phyloP scores from a whole-genome alignment of 2,888 invertebrate species.

The Macrosoma leucophasiata region DNA sequence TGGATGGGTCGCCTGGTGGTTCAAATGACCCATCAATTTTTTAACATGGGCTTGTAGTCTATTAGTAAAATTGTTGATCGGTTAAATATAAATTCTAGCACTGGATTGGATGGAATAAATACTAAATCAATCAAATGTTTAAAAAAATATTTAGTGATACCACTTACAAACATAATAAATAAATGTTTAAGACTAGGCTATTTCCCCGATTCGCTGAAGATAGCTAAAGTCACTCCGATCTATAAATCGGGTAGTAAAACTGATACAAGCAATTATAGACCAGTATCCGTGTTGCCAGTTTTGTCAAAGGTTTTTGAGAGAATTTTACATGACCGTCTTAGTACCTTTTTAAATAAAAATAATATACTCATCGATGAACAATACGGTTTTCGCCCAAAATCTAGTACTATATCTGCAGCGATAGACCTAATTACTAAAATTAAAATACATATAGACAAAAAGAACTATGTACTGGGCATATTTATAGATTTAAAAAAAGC shows the following conservation, averaged over 20 bases:
- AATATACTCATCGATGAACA: slow-evolving; percentile 6
- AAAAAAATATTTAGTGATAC: slow-evolving; percentile 8
- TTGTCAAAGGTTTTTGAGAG: slow-evolving; percentile 17
- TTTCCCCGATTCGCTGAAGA: slow-evolving; percentile 16
- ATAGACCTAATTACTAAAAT: slow-evolving; percentile 4
- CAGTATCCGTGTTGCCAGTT: slow-evolving; percentile 16
- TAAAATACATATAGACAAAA: slow-evolving; percentile 17
- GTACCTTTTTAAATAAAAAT: slow-evolving; percentile 5
- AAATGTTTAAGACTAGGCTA: slow-evolving; percentile 10
- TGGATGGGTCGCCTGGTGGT: too few relatives aligned
- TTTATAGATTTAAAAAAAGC: slow-evolving; percentile 13
- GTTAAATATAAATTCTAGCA: slow-evolving; percentile 12
- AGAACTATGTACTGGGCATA: slow-evolving; percentile 5
- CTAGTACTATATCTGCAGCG: slow-evolving; percentile 7
- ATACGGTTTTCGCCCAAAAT: slow-evolving; percentile 12
- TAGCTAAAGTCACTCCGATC: slow-evolving; percentile 12
- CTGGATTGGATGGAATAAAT: slow-evolving; percentile 16
- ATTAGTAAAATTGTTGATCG: slow-evolving; percentile 16
- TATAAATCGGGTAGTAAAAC: slow-evolving; percentile 15
- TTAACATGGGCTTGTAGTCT: too few relatives aligned
- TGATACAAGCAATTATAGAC: slow-evolving; percentile 14
- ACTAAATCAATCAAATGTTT: slow-evolving; percentile 17
- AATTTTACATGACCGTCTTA: slow-evolving; percentile 7
- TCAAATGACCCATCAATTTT: too few relatives aligned
- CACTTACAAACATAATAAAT: slow-evolving; percentile 11